Evolutionary conservation across 2,113 vertebrate species (phyloP), one percentile per base, ranked within the genome.

Genomic region (Zapus hudsonius): DNA sequence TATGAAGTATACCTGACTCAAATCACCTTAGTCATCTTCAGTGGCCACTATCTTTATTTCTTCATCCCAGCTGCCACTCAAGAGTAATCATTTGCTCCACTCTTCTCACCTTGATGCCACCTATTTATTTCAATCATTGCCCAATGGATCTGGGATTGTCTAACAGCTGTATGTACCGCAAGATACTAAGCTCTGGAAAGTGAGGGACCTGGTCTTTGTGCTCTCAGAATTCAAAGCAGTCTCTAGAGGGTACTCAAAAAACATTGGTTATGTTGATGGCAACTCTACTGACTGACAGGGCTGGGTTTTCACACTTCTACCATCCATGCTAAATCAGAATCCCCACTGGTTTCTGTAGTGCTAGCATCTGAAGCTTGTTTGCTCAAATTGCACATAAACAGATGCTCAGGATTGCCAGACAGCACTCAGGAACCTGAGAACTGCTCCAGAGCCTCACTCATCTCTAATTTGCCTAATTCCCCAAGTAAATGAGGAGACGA

Each of bases 391-490:
- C 27, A 42, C 22, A 7, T 2, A 69, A 83, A 93, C 63, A 23
- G 27, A 33, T 42, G 59, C n/a, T 63, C 29, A 66, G 72, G 33
- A 72, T 12, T 81, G 75, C 66, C 84, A 73, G 55, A 31, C 33
- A 52, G 91, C 47, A 20, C 59, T n/a, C 40, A 73, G 38, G 15
- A 19, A 36, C 87, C 66, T 59, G 59, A 44, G 36, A 33, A 93
- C 25, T 1, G 17, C 29, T 31, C 17, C 78, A 76, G 33, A 86
- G 57, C 36, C 78, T 76, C 57, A 73, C 29, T 5, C 25, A 19
- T 70, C 38, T 96, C 84, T 87, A 85, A 93, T 2, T 67, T 74
- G 7, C 57, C 23, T 27, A 92, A 79, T 87, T 42, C 66, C 47
- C 63, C 52, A 70, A 76, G 69, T 17, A 31, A 36, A 40, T 15